Conservation (phyloP, 2,888 invertebrate genomes). For the Tiliacea aurago region DNA sequence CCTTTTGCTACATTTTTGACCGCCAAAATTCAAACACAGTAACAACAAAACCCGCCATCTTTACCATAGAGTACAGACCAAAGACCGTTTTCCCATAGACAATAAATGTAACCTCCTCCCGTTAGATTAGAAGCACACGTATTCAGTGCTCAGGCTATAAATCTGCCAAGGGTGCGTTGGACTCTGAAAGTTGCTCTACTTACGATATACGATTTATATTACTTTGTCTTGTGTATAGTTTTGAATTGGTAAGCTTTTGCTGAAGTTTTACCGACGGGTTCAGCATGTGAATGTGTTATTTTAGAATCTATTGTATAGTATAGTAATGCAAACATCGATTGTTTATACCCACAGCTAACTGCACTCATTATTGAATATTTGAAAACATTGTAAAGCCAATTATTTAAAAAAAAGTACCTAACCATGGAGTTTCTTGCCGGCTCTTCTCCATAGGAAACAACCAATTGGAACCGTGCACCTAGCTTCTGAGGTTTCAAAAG, state of each 20-base stretch:
- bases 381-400: too few species aligned
- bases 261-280: neutral
- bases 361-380: neutral
- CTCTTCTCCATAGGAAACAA: too few species aligned
- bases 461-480: too few species aligned
- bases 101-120: constrained; percentile 57
- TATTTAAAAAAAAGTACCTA: too few species aligned
- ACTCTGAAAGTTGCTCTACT: constrained; percentile 58
- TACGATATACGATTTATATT: constrained; percentile 28
- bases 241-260: constrained; percentile 5
- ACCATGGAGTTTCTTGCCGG: too few species aligned
- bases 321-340: too few species aligned
- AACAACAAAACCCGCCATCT: constrained; percentile 32
- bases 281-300: constrained; percentile 12
- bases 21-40: neutral
- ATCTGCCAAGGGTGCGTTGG: constrained; percentile 49
- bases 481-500: too few species aligned
- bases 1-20: neutral
- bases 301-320: neutral
- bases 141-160: constrained; percentile 54
- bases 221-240: constrained; percentile 4
- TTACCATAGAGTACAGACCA: constrained; percentile 26
- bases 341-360: too few species aligned
- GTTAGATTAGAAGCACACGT: constrained; percentile 61
- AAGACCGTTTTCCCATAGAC: constrained; percentile 35